Conservation (phyloP, 1,140 invertebrate species). For the Drosophila sechellia region DNA sequence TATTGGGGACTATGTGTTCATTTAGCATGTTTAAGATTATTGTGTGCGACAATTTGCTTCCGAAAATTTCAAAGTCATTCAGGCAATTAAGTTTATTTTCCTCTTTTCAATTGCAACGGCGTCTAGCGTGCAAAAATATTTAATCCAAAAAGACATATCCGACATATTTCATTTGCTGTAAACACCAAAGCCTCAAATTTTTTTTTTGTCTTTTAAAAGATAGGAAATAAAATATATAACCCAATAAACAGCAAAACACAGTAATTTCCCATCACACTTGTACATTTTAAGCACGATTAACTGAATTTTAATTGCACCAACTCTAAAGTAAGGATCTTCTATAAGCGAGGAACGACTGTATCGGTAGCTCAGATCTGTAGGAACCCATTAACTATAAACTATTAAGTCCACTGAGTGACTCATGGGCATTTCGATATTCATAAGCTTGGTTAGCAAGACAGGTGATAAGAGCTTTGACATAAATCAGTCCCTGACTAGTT, state of each 20-base stretch:
- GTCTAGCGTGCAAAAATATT: too few relatives aligned
- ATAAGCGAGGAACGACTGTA: neutral
- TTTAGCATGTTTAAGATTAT: neutral
- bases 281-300: too few relatives aligned
- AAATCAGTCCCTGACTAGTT: slow-evolving; percentile 13
- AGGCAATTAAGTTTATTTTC: neutral
- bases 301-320: neutral
- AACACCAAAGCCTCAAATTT: neutral
- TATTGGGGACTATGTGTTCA: neutral
- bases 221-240: neutral
- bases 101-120: too few relatives aligned
- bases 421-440: slow-evolving; percentile 10
- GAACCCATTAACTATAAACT: slow-evolving; percentile 6
- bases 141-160: neutral
- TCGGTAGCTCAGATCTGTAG: neutral
- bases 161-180: neutral
- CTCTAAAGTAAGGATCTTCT: neutral
- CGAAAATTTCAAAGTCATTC: neutral
- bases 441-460: slow-evolving; percentile 1
- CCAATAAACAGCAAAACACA: neutral
- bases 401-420: slow-evolving; percentile 18
- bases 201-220: neutral
- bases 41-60: neutral
- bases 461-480: slow-evolving; percentile 19
- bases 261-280: too few relatives aligned